Evolutionary conservation across 2,888 invertebrate species (phyloP), one percentile per base, ranked within the genome.

Genomic region (Callosobruchus maculatus): DNA sequence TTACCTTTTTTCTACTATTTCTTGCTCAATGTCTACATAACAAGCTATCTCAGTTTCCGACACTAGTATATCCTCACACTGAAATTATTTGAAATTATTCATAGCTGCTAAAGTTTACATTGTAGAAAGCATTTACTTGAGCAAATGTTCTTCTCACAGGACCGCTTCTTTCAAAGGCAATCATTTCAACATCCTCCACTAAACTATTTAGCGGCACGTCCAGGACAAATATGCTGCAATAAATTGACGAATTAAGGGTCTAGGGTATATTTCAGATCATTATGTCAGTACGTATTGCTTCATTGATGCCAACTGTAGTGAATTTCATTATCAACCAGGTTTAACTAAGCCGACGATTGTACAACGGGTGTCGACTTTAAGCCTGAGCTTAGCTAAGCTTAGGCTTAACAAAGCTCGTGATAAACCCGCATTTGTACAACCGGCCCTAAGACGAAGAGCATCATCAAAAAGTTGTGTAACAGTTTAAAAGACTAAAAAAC

Each of bases 201-300:
- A 88, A 75, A 70, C 86, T 83, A 7, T 77, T 79, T 30, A 83
- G 74, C 0, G 88, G 88, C 72, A 88, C 81, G 74, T 88, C 85
- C 73, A 83, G 81, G 70, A 87, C 78, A 74, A 84, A 84, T 2
- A 88, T 80, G 75, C 87, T 87, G 74, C 74, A 82, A 78, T 70
- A 31, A 74, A n/a, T n/a, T n/a, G n/a, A n/a, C n/a, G 26, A 26
- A 26, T 26, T 4, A 26, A 26, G 26, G 3, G 3, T 26, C 26
- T n/a, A n/a, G n/a, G n/a, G n/a, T n/a, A n/a, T n/a, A n/a, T n/a
- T n/a, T n/a, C n/a, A n/a, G n/a, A n/a, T n/a, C n/a, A n/a, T n/a
- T n/a, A n/a, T n/a, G n/a, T n/a, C n/a, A n/a, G n/a, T n/a, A n/a
- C n/a, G n/a, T n/a, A n/a, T n/a, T n/a, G n/a, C n/a, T n/a, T n/a